Conservation (phyloP, 1,140 invertebrate genomes). For the Acromyrmex echinatior region DNA sequence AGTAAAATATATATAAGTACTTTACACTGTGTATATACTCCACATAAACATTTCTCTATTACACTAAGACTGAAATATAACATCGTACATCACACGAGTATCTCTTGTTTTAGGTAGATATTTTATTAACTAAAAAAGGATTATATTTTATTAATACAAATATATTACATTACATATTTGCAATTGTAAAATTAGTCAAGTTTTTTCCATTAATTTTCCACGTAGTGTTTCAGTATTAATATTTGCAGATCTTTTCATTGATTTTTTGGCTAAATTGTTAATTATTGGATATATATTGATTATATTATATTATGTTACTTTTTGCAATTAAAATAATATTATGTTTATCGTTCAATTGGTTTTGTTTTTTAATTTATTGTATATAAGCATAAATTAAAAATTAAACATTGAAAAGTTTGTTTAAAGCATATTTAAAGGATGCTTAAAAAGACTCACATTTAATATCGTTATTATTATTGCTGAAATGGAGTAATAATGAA, state of each 20-base stretch:
- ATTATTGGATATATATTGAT: neutral
- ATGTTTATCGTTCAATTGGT: neutral
- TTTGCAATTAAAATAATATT: neutral
- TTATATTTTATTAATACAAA: too few relatives aligned
- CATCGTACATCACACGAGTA: too few relatives aligned
- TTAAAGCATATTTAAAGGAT: neutral
- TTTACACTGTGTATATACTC: too few relatives aligned
- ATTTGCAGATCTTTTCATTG: neutral
- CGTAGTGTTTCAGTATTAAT: too few relatives aligned
- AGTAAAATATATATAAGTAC: too few relatives aligned
- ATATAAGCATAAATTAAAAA: neutral
- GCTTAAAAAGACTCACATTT: neutral
- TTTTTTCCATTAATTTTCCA: neutral
- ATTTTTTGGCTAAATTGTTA: neutral
- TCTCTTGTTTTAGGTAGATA: too few relatives aligned
- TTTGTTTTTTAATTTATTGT: neutral
- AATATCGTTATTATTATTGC: neutral
- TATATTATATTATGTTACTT: neutral
- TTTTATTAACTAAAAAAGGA: too few relatives aligned
- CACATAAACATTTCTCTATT: too few relatives aligned
- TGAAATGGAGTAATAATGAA: neutral
- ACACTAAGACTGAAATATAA: too few relatives aligned
- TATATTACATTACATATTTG: too few relatives aligned
- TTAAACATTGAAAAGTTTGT: neutral
- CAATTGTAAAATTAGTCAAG: neutral